These are phyloP conservation scores for Drosophila carrolli DNA, from an alignment of 1,140 invertebrate genomes.

Conservation along the genomic window DNA sequence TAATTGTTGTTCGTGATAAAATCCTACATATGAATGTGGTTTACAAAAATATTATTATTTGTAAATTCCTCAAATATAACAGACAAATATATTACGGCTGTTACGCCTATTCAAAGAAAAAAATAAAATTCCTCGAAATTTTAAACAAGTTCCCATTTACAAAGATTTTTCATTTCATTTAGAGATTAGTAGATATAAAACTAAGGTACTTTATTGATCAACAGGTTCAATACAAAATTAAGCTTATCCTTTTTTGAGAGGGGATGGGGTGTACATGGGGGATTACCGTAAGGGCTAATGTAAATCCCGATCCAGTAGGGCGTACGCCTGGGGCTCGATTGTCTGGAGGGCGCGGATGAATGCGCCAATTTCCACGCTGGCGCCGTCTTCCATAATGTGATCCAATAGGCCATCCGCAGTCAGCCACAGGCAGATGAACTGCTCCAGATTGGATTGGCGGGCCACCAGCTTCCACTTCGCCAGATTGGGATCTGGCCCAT, in stretches of 20 bases:
- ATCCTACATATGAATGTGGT: not conserved
- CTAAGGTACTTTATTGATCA: constrained; percentile 37
- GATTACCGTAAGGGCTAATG: not conserved
- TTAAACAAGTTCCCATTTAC: not conserved
- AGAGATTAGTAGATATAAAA: constrained; percentile 1
- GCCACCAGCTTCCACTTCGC: constrained; percentile 68
- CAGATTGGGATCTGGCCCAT: constrained; percentile 4
- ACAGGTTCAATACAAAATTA: constrained; percentile 35
- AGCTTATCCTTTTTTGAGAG: not conserved
- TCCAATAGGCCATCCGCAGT: constrained; percentile 63
- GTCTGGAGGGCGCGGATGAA: constrained; percentile 42
- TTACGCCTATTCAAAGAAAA: no score
- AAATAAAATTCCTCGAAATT: not conserved
- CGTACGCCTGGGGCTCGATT: constrained; percentile 27
- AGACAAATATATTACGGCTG: not conserved
- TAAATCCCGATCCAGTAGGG: constrained; percentile 34
- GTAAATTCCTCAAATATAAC: not conserved
- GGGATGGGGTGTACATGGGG: constrained; percentile 1
- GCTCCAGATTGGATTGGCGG: constrained; percentile 31
- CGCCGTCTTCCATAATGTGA: constrained; percentile 54
- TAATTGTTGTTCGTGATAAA: not conserved
- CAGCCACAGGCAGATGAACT: constrained; percentile 58
- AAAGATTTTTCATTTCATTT: not conserved
- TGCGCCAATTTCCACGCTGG: constrained; percentile 30
- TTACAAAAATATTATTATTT: not conserved